Evolutionary conservation across 2,113 vertebrate genomes (phyloP).

Genomic region (Actenoides lindsayi): DNA sequence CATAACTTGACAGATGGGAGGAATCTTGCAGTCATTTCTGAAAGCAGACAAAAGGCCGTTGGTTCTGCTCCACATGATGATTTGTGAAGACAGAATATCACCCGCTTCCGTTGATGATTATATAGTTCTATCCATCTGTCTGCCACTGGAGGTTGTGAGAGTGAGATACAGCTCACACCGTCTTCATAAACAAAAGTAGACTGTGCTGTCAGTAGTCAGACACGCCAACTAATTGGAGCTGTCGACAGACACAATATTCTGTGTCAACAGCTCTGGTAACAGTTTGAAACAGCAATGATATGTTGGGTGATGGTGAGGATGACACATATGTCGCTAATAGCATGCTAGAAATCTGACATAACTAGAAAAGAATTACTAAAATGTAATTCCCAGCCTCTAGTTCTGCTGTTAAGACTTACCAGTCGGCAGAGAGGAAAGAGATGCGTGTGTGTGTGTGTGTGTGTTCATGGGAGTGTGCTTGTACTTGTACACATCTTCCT

Average conservation of each 20-base stretch:
- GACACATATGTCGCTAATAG: constrained; percentile 84
- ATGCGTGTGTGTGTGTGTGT: neutral
- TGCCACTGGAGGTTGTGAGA: constrained; percentile 81
- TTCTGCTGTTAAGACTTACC: constrained; percentile 53
- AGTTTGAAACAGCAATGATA: constrained; percentile 88
- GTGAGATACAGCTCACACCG: constrained; percentile 79
- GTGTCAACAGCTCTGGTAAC: constrained; percentile 84
- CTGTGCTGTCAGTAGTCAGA: constrained; percentile 85
- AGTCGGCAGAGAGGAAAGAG: constrained; percentile 1
- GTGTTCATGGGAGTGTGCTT: constrained; percentile 4
- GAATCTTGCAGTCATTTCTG: constrained; percentile 77
- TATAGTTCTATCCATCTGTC: constrained; percentile 85
- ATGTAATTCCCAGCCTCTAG: constrained; percentile 70
- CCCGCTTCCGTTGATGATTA: constrained; percentile 82
- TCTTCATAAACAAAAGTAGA: constrained; percentile 86
- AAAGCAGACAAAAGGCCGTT: constrained; percentile 82
- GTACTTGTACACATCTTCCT: constrained; percentile 59
- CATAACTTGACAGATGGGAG: constrained; percentile 83
- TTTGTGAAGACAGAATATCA: constrained; percentile 82
- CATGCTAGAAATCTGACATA: constrained; percentile 82
- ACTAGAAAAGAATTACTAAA: constrained; percentile 81
- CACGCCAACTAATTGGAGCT: constrained; percentile 86
- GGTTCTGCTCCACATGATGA: constrained; percentile 76
- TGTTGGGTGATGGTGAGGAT: constrained; percentile 83
- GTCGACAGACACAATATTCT: constrained; percentile 87